phyloP scores from a whole-genome alignment of 2,797 vertebrate genomes.

The Gallinago nigripennis region DNA sequence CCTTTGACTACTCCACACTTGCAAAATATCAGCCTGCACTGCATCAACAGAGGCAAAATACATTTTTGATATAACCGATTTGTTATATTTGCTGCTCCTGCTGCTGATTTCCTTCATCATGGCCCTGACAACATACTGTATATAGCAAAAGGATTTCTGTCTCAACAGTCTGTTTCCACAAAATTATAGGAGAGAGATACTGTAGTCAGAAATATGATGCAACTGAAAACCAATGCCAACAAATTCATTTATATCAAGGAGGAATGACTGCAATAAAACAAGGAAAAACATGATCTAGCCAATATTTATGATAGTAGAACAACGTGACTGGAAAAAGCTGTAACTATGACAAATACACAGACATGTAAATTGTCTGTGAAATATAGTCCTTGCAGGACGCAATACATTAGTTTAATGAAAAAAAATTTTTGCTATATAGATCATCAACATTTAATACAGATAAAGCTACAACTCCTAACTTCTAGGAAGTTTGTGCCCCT shows the following conservation, averaged over 20 bases:
- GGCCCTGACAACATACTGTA: background rate
- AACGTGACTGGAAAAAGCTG: background rate
- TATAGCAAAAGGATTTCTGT: background rate
- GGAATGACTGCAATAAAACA: background rate
- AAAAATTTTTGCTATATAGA: background rate
- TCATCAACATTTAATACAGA: background rate
- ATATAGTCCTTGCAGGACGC: background rate
- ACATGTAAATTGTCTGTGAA: background rate
- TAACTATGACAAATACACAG: background rate
- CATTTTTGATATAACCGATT: background rate
- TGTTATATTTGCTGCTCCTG: background rate
- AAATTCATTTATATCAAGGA: background rate
- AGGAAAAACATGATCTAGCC: background rate
- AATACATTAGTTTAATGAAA: background rate
- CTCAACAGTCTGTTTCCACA: background rate
- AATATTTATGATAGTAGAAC: background rate
- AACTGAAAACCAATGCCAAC: background rate
- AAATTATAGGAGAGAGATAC: background rate
- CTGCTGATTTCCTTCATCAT: background rate
- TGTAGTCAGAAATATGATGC: background rate
- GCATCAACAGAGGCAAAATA: background rate
- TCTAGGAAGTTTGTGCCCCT: background rate
- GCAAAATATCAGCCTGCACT: slow-evolving; percentile 4
- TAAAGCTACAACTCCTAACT: background rate
- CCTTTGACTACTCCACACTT: background rate